Evolutionary conservation across 2,113 vertebrate species (phyloP), one percentile per base, ranked within the genome.

Genomic region (Aptenodytes forsteri): DNA sequence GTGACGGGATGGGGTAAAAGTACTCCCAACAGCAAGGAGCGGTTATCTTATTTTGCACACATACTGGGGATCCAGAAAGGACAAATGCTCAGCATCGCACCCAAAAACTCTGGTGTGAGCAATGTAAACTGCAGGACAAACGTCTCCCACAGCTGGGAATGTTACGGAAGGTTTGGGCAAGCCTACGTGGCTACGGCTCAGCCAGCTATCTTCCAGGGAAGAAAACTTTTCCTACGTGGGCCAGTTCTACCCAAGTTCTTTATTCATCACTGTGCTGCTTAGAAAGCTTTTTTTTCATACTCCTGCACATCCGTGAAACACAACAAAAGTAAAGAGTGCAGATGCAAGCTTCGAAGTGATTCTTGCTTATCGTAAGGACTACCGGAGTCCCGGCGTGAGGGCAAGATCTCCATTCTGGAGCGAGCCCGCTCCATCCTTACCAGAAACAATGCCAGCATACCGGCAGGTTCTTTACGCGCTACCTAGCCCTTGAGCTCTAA

Each of bases 401-500:
- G 46, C n/a, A 20, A 20, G 30, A 46, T 12, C 56, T 34, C 44
- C 32, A 1, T 4, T 14, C 67, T 4, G 29, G 2, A 77, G 47
- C 5, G 8, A 58, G n/a, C 16, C 59, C 11, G 3, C 50, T 23
- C 59, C 46, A 8, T 4, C 40, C 76, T 4, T 3, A 7, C 4
- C 30, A 38, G 42, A 8, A 47, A 7, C 25, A 30, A 6, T 8
- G 20, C 5, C 69, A 59, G 38, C 0, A 1, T 6, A 5, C 19
- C 3, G 8, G 0, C 36, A 12, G 56, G 13, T 49, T 27, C 29
- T 16, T 6, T 16, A 67, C 54, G 13, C 8, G 0, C 7, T 0
- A 15, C 13, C 1, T 0, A 3, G 44, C 18, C 81, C 61, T 2
- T 1, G 26, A 73, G 55, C 50, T 79, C 2, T 0, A 21, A 16